Percentiles rank a stretch among this genome's conserved stretches.
phyloP scores from a whole-genome alignment of 2,888 invertebrate species.

The Sialis lutaria region DNA sequence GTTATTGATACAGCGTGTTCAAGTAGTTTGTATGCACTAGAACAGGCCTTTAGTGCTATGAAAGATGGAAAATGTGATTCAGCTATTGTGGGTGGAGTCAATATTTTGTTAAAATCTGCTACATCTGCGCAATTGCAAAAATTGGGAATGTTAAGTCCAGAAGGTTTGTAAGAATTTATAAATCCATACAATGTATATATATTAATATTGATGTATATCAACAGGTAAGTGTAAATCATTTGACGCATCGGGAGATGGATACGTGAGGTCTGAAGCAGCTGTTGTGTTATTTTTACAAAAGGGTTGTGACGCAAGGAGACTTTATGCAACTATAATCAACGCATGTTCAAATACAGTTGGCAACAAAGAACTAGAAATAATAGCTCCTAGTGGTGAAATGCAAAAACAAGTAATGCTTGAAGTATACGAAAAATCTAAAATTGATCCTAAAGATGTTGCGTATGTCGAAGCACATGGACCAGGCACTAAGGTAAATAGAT shows the following conservation, averaged over 20 bases:
- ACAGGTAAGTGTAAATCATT: slow-evolving; percentile 56
- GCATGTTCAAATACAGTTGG: slow-evolving; percentile 36
- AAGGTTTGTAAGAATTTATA: slow-evolving; percentile 30
- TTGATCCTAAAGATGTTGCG: slow-evolving; percentile 28
- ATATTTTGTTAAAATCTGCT: slow-evolving; percentile 71
- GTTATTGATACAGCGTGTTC: slow-evolving; percentile 87
- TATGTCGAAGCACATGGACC: slow-evolving; percentile 41
- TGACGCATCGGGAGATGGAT: slow-evolving; percentile 61
- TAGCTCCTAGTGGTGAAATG: slow-evolving; percentile 11
- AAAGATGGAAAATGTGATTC: slow-evolving; percentile 68
- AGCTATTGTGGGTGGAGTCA: slow-evolving; percentile 78
- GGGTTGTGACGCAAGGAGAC: slow-evolving; percentile 20
- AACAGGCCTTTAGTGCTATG: slow-evolving; percentile 61
- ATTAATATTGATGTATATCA: no score
- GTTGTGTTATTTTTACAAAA: slow-evolving; percentile 24
- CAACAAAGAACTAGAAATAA: slow-evolving; percentile 14
- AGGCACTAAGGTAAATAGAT: slow-evolving; percentile 25
- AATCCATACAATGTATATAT: no score
- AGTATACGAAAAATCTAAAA: slow-evolving; percentile 28
- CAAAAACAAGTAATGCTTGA: slow-evolving; percentile 22
- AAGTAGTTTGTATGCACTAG: slow-evolving; percentile 73
- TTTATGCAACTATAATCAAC: slow-evolving; percentile 29
- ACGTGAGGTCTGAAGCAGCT: slow-evolving; percentile 34
- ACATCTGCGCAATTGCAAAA: slow-evolving; percentile 67
- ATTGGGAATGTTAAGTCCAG: slow-evolving; percentile 53